These are phyloP conservation scores for Cremastobaeus sp. DNA, from an alignment of 2,888 invertebrate species.

Conservation along the genomic window DNA sequence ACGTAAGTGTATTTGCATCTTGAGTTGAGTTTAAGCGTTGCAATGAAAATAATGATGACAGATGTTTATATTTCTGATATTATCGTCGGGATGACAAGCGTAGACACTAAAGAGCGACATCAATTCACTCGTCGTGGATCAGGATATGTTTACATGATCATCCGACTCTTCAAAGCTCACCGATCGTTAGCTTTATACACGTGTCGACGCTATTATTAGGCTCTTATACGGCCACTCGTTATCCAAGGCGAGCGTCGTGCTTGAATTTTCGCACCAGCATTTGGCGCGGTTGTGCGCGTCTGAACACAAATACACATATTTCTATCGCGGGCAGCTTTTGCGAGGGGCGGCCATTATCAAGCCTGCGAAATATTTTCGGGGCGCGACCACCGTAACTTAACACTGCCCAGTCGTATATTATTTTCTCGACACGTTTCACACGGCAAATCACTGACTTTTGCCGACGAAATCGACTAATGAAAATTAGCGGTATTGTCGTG, in stretches of 20 bases:
- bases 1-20: constrained; percentile 12
- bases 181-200: constrained; percentile 56
- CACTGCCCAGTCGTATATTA: constrained; percentile 64
- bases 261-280: constrained; percentile 31
- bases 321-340: constrained; percentile 56
- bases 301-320: constrained; percentile 43
- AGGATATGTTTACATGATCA: constrained; percentile 49
- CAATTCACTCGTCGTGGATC: constrained; percentile 48
- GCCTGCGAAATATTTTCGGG: constrained; percentile 72
- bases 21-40: constrained; percentile 21
- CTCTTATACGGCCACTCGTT: constrained; percentile 46
- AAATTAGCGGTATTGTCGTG: constrained; percentile 48
- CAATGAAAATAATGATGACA: constrained; percentile 52
- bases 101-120: constrained; percentile 41
- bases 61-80: constrained; percentile 50
- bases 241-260: constrained; percentile 31
- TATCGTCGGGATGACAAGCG: constrained; percentile 33
- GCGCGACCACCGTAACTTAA: constrained; percentile 71
- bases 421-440: constrained; percentile 50
- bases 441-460: constrained; percentile 50
- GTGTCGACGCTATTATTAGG: constrained; percentile 55
- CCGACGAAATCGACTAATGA: constrained; percentile 44
- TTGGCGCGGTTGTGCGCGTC: constrained; percentile 15
- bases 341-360: constrained; percentile 68
- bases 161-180: constrained; percentile 50